Percentiles rank a stretch among this genome's conserved stretches.
phyloP scores from a whole-genome alignment of 2,888 invertebrate species.

The Rugalucina vietnamica region DNA sequence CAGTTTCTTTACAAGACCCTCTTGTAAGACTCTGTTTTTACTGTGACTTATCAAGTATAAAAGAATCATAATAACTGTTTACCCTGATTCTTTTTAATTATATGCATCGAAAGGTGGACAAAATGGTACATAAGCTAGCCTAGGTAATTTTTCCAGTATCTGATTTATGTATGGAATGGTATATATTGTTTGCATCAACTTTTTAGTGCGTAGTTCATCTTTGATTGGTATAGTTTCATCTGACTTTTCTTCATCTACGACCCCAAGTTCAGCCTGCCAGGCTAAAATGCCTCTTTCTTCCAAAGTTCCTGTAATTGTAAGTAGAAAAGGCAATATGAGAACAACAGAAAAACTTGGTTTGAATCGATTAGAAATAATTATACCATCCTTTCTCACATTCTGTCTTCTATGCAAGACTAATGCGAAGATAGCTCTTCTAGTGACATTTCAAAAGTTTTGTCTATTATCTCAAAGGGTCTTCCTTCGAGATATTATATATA shows the following conservation, averaged over 20 bases:
- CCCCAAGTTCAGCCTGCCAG: constrained; percentile 55
- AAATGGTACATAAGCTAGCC: constrained; percentile 46
- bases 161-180: constrained; percentile 53
- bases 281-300: constrained; percentile 56
- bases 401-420: not conserved
- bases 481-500: too few relatives aligned
- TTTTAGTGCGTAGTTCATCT: constrained; percentile 38
- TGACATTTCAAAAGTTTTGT: too few relatives aligned
- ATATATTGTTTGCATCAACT: constrained; percentile 48
- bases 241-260: constrained; percentile 12
- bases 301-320: constrained; percentile 41
- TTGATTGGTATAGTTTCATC: not conserved
- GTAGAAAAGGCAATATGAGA: not conserved
- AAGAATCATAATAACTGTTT: too few relatives aligned
- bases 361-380: too few relatives aligned
- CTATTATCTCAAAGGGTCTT: too few relatives aligned
- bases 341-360: too few relatives aligned
- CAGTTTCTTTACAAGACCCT: too few relatives aligned
- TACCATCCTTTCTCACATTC: not conserved
- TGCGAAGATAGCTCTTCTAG: too few relatives aligned
- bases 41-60: too few relatives aligned
- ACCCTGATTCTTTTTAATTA: too few relatives aligned
- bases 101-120: constrained; percentile 48
- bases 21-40: too few relatives aligned
- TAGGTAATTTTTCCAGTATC: constrained; percentile 28